Base-by-base conservation (phyloP, 2,888 invertebrate genomes). In the Ferdinandea cuprea region DNA sequence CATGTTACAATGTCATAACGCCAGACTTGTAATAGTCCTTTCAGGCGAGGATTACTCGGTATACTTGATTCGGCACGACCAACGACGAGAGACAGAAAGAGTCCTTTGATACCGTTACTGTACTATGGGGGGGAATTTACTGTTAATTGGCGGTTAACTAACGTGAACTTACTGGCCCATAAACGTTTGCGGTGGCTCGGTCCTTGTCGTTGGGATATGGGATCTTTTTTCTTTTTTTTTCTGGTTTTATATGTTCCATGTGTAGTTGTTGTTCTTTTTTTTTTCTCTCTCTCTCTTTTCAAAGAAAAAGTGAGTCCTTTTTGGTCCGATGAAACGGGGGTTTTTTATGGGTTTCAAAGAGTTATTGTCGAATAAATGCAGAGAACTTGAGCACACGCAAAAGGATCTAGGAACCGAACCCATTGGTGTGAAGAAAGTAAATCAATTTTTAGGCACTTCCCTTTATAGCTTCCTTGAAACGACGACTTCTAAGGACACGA, bases 141-240 rank as follows among this genome's bases (percentile, higher is more conserved):
- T 81, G 81, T 81, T 81, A 81, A 81, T 81, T 81, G 76, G 81
- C 66, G 81, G 81, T 81, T 81, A 81, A 81, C 81, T 81, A 76
- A 81, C 81, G 72, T 81, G 81, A 76, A 81, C 76, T 76, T 81
- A 76, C 76, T 76, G 76, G 50, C 65, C 66, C 54, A 76, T 81
- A 81, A 76, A 81, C 69, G 76, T 63, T 78, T 52, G 50, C 25
- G 40, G 15, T 17, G n/a, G 44, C 54, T 56, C 6, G 19, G 66
- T 68, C 61, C 28, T 25, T 15, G 21, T 25, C 13, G 25, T 40
- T 44, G 25, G 42, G 52, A 59, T 68, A 74, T 56, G 19, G 65
- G 63, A 59, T 69, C 17, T 8, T 56, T 69, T 25, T 46, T 17
- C 13, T 65, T 37, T 25, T 8, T 9, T 30, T 7, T n/a, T n/a